Evolutionary conservation across 1,140 invertebrate species (phyloP).

Genomic region (Drosophila busckii): DNA sequence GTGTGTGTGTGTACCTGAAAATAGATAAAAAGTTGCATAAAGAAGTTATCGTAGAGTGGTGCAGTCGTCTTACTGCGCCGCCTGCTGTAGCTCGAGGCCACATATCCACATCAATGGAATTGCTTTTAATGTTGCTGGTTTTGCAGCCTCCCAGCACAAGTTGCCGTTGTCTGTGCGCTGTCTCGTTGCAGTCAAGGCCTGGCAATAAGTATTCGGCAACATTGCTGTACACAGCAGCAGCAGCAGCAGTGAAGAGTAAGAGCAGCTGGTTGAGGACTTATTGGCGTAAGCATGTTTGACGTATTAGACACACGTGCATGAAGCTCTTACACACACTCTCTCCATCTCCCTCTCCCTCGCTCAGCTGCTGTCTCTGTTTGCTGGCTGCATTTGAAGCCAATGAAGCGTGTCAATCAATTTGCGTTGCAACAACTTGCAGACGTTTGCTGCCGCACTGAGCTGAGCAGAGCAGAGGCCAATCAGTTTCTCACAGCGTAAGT

Average conservation of each 20-base stretch:
- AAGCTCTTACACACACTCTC: too few species aligned
- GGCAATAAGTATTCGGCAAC: constrained; percentile 61
- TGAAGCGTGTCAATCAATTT: constrained; percentile 66
- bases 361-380: neutral
- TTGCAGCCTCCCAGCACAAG: neutral
- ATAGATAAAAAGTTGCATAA: constrained; percentile 64
- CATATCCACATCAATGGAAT: constrained; percentile 46
- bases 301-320: constrained; percentile 59
- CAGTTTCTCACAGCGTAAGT: constrained; percentile 20
- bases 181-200: constrained; percentile 39
- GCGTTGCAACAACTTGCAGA: constrained; percentile 20
- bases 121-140: constrained; percentile 36
- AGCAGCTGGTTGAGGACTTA: constrained; percentile 60
- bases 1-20: constrained; percentile 46
- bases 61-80: constrained; percentile 25
- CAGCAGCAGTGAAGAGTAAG: neutral
- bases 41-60: constrained; percentile 75
- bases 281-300: constrained; percentile 71
- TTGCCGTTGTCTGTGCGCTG: constrained; percentile 32
- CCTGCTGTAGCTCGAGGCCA: constrained; percentile 11
- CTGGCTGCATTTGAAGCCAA: constrained; percentile 23
- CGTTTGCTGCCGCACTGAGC: constrained; percentile 1
- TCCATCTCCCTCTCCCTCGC: too few species aligned
- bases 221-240: constrained; percentile 7
- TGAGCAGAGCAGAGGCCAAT: constrained; percentile 9